Conservation (phyloP, 2,113 vertebrate genomes). For the Passer montanus region DNA sequence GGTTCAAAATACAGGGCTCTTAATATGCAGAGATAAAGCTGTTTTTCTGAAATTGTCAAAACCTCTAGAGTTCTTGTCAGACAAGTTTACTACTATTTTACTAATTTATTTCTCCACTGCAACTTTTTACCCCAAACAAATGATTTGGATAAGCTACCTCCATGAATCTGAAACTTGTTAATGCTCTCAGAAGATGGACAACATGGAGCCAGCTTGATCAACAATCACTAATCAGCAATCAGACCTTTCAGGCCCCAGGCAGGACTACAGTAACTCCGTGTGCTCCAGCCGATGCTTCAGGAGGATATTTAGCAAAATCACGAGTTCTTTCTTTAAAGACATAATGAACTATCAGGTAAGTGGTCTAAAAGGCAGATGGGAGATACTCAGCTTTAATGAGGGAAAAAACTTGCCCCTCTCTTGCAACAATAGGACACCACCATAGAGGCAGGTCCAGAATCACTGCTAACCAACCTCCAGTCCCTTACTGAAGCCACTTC, state of each 20-base stretch:
- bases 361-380: background rate
- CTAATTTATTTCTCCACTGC: background rate
- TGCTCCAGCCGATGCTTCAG: background rate
- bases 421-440: background rate
- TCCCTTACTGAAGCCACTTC: background rate
- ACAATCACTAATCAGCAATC: background rate
- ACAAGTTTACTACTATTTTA: background rate
- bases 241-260: background rate
- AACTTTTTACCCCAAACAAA: background rate
- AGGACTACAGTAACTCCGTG: background rate
- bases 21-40: background rate
- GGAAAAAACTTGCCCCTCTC: background rate
- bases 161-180: background rate
- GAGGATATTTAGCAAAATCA: background rate
- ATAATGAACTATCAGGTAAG: background rate
- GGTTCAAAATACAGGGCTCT: background rate
- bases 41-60: background rate
- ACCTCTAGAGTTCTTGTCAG: background rate
- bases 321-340: background rate
- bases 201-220: background rate
- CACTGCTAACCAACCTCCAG: background rate
- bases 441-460: background rate
- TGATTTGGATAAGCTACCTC: background rate
- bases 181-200: background rate
- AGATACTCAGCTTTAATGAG: background rate